These are phyloP conservation scores for Eulacestoma nigropectus DNA, from an alignment of 2,113 vertebrate genomes.

Conservation along the genomic window DNA sequence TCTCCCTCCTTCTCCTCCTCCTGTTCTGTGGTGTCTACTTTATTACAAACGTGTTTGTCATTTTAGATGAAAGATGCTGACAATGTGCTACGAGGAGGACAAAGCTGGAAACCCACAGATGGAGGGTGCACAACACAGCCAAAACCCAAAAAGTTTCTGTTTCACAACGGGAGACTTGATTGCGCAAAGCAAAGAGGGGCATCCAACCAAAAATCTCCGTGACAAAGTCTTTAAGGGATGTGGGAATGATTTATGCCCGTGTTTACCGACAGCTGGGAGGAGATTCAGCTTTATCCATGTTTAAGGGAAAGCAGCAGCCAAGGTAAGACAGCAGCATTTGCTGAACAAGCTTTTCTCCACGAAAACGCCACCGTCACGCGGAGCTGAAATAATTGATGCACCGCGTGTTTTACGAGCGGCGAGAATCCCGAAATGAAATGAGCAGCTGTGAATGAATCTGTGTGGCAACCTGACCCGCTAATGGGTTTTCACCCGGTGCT, in stretches of 20 bases:
- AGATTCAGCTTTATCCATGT: background rate
- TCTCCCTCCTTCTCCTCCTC: too few relatives aligned
- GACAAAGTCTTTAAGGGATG: background rate
- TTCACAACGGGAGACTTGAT: background rate
- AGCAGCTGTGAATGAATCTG: background rate
- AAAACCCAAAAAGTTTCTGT: background rate
- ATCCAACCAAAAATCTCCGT: background rate
- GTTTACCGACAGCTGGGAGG: background rate
- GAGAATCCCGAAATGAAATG: slow-evolving; percentile 24
- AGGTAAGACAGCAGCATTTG: background rate
- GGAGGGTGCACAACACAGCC: background rate
- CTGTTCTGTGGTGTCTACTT: too few relatives aligned
- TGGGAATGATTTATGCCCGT: rapidly evolving
- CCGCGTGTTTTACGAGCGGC: background rate
- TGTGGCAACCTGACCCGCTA: background rate
- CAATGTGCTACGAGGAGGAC: background rate
- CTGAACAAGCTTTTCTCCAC: background rate
- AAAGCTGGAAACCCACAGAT: background rate
- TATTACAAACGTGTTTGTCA: too few relatives aligned
- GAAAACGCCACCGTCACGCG: rapidly evolving
- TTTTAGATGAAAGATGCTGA: background rate
- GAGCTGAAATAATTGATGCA: background rate
- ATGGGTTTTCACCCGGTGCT: background rate
- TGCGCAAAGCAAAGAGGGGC: too few relatives aligned
- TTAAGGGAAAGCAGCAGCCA: background rate